Conservation (phyloP, 2,113 vertebrate species). For the Gymnarchus niloticus region DNA sequence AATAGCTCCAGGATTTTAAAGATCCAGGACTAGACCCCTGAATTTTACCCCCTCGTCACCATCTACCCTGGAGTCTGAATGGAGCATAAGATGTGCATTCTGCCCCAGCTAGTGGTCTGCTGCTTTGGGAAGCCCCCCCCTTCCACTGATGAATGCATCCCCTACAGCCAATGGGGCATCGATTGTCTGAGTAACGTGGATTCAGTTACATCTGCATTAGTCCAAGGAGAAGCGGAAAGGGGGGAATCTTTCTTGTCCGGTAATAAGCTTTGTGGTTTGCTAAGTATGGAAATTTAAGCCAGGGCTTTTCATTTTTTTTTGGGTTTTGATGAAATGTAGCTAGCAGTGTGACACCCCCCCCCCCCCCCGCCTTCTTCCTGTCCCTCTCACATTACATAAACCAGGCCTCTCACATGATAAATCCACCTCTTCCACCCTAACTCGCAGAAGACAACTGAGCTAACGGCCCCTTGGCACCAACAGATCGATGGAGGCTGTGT, state of each 20-base stretch:
- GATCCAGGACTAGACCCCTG: background rate
- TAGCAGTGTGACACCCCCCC: background rate
- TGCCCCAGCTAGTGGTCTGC: background rate
- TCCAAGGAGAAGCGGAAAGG: background rate
- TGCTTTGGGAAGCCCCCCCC: background rate
- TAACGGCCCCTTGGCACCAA: background rate
- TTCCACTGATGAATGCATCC: background rate
- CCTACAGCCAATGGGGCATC: background rate
- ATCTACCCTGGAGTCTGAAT: background rate
- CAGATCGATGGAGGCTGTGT: background rate
- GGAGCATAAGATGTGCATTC: background rate
- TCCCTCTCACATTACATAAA: background rate
- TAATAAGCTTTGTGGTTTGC: constrained; percentile 21
- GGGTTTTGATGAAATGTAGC: background rate
- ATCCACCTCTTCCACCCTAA: background rate
- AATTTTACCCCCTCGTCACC: background rate
- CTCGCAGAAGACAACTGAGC: background rate
- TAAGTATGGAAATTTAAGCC: constrained; percentile 18
- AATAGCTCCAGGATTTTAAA: background rate
- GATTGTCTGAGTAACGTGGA: background rate
- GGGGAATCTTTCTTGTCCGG: constrained; percentile 14
- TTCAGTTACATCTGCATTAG: constrained; percentile 14
- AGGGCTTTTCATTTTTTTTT: constrained; percentile 16
- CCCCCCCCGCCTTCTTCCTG: constrained; percentile 6
- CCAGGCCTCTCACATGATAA: background rate